Percentiles rank a stretch among this genome's conserved stretches.
These are phyloP conservation scores for Gallinago media DNA, from an alignment of 2,113 vertebrate genomes.

Conservation along the genomic window DNA sequence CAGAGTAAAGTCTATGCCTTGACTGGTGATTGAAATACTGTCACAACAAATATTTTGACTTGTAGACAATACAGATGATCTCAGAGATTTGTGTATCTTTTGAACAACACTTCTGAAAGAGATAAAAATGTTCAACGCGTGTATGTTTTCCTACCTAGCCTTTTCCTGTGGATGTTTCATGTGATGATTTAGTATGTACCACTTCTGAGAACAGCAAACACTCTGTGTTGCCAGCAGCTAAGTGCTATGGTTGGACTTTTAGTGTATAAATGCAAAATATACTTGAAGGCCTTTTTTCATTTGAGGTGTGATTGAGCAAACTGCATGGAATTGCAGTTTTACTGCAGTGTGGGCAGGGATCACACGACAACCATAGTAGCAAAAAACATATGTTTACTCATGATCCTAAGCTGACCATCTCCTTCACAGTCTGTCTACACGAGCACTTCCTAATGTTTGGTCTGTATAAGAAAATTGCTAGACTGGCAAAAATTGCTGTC, in stretches of 20 bases:
- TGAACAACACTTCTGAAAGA: not conserved
- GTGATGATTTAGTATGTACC: not conserved
- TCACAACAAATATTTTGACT: not conserved
- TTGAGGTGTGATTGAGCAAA: fast-evolving
- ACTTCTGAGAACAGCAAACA: not conserved
- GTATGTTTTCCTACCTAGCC: not conserved
- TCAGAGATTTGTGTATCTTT: not conserved
- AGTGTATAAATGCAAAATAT: not conserved
- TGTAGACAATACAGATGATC: not conserved
- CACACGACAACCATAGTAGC: not conserved
- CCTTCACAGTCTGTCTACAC: fast-evolving
- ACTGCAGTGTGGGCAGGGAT: not conserved
- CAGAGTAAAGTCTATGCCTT: not conserved
- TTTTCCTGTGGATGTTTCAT: not conserved
- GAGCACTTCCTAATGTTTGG: not conserved
- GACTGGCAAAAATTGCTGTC: not conserved
- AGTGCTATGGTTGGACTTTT: not conserved
- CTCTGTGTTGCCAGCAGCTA: not conserved
- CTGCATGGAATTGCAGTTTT: not conserved
- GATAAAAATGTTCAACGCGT: fast-evolving
- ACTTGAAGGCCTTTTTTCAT: not conserved
- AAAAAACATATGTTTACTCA: not conserved
- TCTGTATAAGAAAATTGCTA: not conserved
- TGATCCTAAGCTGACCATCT: not conserved
- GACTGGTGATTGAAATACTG: not conserved